A percentile compares a stretch with the other conserved stretches of the same genome.
phyloP scores from a whole-genome alignment of 1,140 invertebrate genomes.

The Formica exsecta region DNA sequence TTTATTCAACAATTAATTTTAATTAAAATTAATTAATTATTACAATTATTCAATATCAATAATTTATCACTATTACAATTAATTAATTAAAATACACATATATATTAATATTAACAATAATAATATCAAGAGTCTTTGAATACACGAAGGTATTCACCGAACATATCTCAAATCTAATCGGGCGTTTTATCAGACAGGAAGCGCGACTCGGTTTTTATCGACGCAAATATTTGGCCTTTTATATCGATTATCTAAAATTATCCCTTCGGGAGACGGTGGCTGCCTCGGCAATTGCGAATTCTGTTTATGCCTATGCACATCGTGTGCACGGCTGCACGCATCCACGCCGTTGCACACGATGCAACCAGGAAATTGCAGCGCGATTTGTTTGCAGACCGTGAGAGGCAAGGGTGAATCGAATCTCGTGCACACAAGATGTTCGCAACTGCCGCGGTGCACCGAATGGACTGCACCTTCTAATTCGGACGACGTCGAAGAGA shows the following conservation, averaged over 20 bases:
- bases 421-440: conserved; percentile 45
- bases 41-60: too few species aligned
- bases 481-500: conserved; percentile 48
- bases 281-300: conserved; percentile 46
- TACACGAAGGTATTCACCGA: background rate
- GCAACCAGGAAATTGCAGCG: conserved; percentile 39
- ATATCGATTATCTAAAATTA: conserved; percentile 70
- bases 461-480: conserved; percentile 43
- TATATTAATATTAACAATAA: background rate
- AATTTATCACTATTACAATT: background rate
- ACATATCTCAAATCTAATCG: conserved; percentile 33
- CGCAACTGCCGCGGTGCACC: conserved; percentile 37
- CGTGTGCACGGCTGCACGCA: background rate
- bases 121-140: background rate
- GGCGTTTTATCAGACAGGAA: conserved; percentile 25
- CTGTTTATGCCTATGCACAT: conserved; percentile 61
- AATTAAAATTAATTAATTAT: too few species aligned
- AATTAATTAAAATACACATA: background rate
- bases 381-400: conserved; percentile 55
- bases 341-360: conserved; percentile 32
- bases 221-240: conserved; percentile 53
- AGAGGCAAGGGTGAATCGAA: conserved; percentile 16
- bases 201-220: conserved; percentile 11
- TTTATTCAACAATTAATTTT: background rate
- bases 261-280: background rate